These are phyloP conservation scores for Perca flavescens DNA, from an alignment of 2,113 vertebrate species.

Conservation along the genomic window DNA sequence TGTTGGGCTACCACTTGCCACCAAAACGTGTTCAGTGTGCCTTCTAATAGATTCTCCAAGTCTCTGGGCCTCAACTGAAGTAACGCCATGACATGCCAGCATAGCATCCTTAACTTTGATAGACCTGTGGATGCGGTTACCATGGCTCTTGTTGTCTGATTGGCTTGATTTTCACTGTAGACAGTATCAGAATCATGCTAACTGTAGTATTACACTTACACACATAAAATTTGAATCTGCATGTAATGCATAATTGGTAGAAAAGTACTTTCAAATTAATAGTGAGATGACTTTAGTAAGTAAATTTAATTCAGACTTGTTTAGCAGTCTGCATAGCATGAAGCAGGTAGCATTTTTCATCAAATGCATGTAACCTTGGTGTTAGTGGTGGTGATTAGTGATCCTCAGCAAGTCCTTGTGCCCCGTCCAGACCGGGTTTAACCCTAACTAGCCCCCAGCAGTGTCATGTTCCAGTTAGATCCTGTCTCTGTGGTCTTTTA, in stretches of 20 bases:
- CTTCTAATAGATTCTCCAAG: background rate
- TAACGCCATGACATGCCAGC: slow-evolving; percentile 5
- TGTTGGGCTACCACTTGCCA: background rate
- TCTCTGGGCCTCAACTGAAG: background rate
- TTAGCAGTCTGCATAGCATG: background rate
- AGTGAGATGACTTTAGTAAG: background rate
- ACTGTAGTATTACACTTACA: background rate
- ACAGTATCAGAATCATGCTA: background rate
- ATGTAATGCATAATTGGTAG: background rate
- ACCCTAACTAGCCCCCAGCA: slow-evolving; percentile 73
- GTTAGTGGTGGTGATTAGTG: slow-evolving; percentile 51
- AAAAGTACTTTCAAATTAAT: background rate
- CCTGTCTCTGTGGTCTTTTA: slow-evolving; percentile 75
- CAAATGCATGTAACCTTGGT: slow-evolving; percentile 13
- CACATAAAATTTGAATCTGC: background rate
- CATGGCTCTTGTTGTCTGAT: background rate
- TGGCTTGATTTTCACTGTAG: background rate
- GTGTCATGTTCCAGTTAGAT: slow-evolving; percentile 80
- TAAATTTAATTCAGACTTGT: slow-evolving; percentile 2
- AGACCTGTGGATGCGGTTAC: background rate
- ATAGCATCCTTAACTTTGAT: background rate
- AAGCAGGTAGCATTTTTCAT: background rate
- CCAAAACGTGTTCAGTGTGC: background rate
- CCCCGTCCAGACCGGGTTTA: slow-evolving; percentile 60
- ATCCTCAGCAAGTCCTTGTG: slow-evolving; percentile 55